Evolutionary conservation across 2,113 vertebrate genomes (phyloP).

Genomic region (Ameiurus melas): DNA sequence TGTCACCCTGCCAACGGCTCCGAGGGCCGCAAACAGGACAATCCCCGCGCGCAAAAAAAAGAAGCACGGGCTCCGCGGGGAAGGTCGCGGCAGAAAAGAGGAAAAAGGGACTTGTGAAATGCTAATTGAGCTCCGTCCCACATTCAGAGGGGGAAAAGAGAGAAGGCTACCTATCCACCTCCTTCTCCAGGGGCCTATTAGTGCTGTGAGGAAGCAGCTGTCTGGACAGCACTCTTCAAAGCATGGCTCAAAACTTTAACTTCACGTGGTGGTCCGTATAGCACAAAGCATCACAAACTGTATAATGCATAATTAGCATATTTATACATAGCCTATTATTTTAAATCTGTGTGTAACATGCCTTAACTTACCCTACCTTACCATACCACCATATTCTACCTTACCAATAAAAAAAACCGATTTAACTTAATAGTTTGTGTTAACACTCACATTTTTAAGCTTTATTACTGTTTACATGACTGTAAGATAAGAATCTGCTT

Average conservation of each 20-base stretch:
- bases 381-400: background rate
- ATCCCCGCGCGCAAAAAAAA: slow-evolving; percentile 74
- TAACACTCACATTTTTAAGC: background rate
- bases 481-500: background rate
- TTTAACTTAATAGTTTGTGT: background rate
- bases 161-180: slow-evolving; percentile 73
- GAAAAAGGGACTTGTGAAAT: slow-evolving; percentile 90
- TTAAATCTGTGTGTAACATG: background rate
- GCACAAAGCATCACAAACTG: background rate
- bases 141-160: slow-evolving; percentile 78
- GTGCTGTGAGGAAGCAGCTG: slow-evolving; percentile 63
- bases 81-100: slow-evolving; percentile 81
- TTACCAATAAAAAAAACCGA: too few relatives aligned
- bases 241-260: slow-evolving; percentile 45
- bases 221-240: slow-evolving; percentile 68
- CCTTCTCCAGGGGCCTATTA: slow-evolving; percentile 62
- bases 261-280: slow-evolving; percentile 31
- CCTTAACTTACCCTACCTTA: background rate
- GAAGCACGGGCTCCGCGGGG: slow-evolving; percentile 84
- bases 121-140: slow-evolving; percentile 94
- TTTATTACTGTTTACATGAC: background rate
- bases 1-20: slow-evolving; percentile 99
- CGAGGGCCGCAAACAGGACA: slow-evolving; percentile 94
- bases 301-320: background rate
- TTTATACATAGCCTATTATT: background rate